Conservation (phyloP, 1,140 invertebrate species). For the Ips nitidus region DNA sequence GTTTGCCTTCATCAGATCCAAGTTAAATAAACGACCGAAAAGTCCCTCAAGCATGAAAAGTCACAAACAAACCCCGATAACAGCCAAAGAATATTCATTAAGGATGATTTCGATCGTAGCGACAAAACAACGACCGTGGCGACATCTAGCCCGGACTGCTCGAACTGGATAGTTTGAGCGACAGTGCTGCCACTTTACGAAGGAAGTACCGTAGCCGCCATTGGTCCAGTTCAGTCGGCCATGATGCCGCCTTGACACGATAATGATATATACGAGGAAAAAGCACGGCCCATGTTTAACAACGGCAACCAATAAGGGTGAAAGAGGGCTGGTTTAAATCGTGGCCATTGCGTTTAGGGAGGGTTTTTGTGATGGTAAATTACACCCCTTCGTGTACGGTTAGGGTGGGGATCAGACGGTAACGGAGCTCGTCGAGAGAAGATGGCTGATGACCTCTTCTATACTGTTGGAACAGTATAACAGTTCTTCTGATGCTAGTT, state of each 20-base stretch:
- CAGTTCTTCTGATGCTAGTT: too few species aligned
- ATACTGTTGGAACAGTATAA: too few species aligned
- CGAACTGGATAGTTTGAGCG: constrained; percentile 22
- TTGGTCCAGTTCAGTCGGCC: constrained; percentile 45
- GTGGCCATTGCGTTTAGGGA: constrained; percentile 48
- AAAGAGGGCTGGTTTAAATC: constrained; percentile 22
- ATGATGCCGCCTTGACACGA: constrained; percentile 42
- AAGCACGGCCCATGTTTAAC: constrained; percentile 41
- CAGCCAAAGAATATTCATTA: too few species aligned
- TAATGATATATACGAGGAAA: constrained; percentile 41
- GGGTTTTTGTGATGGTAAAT: constrained; percentile 41
- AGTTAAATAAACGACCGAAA: too few species aligned
- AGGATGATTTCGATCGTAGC: too few species aligned
- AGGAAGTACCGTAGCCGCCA: constrained; percentile 33
- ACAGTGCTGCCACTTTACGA: constrained; percentile 15
- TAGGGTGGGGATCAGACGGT: constrained; percentile 19
- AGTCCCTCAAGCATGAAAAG: too few species aligned
- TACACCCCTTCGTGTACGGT: constrained; percentile 24
- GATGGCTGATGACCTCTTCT: constrained; percentile 3
- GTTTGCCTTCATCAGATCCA: too few species aligned
- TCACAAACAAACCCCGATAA: too few species aligned
- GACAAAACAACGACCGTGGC: constrained; percentile 1
- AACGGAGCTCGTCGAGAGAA: background rate
- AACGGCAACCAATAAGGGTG: constrained; percentile 40
- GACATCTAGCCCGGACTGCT: constrained; percentile 34